Conservation (phyloP, 2,888 invertebrate species). For the Phaonia tiefii region DNA sequence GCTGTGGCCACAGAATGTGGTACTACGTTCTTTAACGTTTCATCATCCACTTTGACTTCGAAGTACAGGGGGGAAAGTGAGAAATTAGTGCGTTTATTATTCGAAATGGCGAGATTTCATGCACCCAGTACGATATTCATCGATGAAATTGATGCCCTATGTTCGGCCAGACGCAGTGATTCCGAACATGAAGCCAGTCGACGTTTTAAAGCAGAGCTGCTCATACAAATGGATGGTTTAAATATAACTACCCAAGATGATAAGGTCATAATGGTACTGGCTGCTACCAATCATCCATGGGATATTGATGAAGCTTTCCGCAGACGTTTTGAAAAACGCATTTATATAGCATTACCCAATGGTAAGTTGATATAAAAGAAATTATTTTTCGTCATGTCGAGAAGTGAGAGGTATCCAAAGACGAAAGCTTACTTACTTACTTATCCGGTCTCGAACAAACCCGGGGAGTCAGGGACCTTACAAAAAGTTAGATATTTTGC, state of each 20-base stretch:
- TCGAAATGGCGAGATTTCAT: conserved; percentile 94
- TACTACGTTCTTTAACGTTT: conserved; percentile 93
- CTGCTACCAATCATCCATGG: conserved; percentile 96
- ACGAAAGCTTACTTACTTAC: no score
- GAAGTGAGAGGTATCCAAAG: no score
- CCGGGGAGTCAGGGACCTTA: no score
- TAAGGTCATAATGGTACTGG: conserved; percentile 91
- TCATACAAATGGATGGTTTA: conserved; percentile 95
- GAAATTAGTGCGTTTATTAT: conserved; percentile 91
- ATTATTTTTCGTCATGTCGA: neutral
- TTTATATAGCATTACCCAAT: conserved; percentile 92
- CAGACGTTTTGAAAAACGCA: conserved; percentile 92
- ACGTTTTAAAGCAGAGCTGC: conserved; percentile 92
- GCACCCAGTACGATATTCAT: conserved; percentile 95
- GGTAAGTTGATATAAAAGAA: conserved; percentile 79
- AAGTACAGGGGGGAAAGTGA: conserved; percentile 96
- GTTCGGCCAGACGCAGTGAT: conserved; percentile 90
- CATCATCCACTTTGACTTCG: conserved; percentile 91
- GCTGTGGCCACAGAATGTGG: conserved; percentile 95
- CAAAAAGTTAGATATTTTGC: no score
- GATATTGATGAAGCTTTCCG: conserved; percentile 94
- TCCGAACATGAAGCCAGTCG: conserved; percentile 93
- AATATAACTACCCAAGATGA: conserved; percentile 84
- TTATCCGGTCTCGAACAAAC: no score
- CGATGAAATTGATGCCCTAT: conserved; percentile 94